phyloP scores from a whole-genome alignment of 2,797 vertebrate genomes.

The Natrix natrix region DNA sequence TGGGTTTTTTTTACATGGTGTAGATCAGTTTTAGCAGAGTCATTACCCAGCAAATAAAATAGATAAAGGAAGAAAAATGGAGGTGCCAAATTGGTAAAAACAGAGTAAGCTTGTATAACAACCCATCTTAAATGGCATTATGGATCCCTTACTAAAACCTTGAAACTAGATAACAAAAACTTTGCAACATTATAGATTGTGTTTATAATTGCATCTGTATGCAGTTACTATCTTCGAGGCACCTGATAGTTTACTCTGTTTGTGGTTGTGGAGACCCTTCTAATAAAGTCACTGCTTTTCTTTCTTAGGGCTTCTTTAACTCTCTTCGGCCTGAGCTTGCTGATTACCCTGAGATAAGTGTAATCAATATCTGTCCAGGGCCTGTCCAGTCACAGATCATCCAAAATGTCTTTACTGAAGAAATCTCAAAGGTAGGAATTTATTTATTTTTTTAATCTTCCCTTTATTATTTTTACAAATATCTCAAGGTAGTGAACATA shows the following conservation, averaged over 20 bases:
- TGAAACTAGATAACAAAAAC: neutral
- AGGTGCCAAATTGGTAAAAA: neutral
- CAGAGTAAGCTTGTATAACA: neutral
- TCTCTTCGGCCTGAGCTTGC: conserved; percentile 82
- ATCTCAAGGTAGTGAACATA: neutral
- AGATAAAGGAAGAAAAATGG: neutral
- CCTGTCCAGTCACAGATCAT: conserved; percentile 89
- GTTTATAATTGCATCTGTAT: neutral
- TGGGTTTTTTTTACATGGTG: neutral
- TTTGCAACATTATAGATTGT: neutral
- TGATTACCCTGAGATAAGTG: conserved; percentile 80
- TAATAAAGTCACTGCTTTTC: neutral
- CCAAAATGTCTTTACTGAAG: conserved; percentile 83
- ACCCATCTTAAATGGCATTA: neutral
- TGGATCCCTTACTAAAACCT: neutral
- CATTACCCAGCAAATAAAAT: neutral
- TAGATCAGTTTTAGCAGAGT: neutral
- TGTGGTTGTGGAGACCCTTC: rapidly evolving
- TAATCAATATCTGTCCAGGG: conserved; percentile 88
- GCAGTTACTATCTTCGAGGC: neutral
- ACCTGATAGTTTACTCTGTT: neutral
- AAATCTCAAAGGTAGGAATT: conserved; percentile 78
- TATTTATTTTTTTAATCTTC: neutral
- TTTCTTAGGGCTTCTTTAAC: conserved; percentile 89
- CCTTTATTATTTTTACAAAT: neutral